These are phyloP conservation scores for Danaus chrysippus DNA, from an alignment of 2,888 invertebrate species.

Conservation along the genomic window DNA sequence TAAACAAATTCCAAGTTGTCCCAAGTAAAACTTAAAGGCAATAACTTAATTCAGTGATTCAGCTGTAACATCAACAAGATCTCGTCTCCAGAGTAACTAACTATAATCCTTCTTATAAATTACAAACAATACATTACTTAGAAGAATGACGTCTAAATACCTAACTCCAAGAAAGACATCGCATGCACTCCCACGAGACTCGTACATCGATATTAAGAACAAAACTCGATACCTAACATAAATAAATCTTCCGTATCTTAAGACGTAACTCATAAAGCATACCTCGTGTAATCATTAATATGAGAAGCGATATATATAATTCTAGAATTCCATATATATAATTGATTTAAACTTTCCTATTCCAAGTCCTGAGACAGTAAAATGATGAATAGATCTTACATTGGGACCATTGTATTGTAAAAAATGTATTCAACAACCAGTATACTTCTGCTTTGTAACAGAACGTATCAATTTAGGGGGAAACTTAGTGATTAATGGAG, in stretches of 20 bases:
- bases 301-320: not conserved
- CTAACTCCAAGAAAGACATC: constrained; percentile 32
- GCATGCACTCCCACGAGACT: constrained; percentile 44
- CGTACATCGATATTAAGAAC: constrained; percentile 58
- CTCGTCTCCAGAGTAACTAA: not conserved
- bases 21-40: too few relatives aligned
- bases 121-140: constrained; percentile 11
- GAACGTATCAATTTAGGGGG: constrained; percentile 38
- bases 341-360: not conserved
- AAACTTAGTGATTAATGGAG: constrained; percentile 65
- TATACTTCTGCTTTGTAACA: not conserved
- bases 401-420: too few relatives aligned
- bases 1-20: too few relatives aligned
- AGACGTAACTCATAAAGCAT: not conserved
- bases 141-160: constrained; percentile 24
- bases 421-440: too few relatives aligned
- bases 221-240: constrained; percentile 36
- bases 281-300: not conserved
- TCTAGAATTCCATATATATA: constrained; percentile 2
- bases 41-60: too few relatives aligned
- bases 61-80: not conserved
- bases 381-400: not conserved
- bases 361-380: constrained; percentile 2
- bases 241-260: not conserved
- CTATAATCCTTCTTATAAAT: constrained; percentile 12